Evolutionary conservation across 1,140 invertebrate species (phyloP).

Genomic region (Drosophila sp.): DNA sequence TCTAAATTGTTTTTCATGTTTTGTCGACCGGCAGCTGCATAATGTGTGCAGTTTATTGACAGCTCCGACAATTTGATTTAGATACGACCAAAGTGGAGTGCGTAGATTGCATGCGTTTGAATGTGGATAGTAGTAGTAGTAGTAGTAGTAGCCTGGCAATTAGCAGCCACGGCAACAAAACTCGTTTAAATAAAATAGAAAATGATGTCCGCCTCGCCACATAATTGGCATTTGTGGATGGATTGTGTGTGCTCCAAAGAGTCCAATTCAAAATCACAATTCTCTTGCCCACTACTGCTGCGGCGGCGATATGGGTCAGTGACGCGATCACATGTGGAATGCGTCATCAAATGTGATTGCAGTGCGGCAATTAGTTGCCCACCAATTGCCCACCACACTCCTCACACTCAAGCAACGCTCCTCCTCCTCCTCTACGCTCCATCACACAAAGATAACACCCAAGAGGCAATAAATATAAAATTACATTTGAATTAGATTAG

Average conservation of each 20-base stretch:
- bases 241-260: no score
- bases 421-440: background rate
- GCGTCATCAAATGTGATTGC: constrained; percentile 32
- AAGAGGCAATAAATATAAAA: constrained; percentile 1
- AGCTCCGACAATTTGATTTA: constrained; percentile 56
- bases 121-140: background rate
- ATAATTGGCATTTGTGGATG: no score
- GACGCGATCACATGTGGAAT: background rate
- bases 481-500: background rate
- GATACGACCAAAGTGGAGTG: constrained; percentile 38
- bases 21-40: constrained; percentile 71
- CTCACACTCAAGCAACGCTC: no score
- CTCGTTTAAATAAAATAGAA: constrained; percentile 1
- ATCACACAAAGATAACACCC: background rate
- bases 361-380: constrained; percentile 7
- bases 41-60: constrained; percentile 72
- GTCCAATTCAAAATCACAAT: no score
- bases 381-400: background rate
- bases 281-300: no score
- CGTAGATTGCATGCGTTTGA: constrained; percentile 37
- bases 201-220: no score
- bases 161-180: background rate
- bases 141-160: background rate
- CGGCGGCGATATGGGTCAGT: constrained; percentile 1
- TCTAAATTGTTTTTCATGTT: constrained; percentile 80